phyloP scores from a whole-genome alignment of 2,113 vertebrate species.

The Garra rufa region DNA sequence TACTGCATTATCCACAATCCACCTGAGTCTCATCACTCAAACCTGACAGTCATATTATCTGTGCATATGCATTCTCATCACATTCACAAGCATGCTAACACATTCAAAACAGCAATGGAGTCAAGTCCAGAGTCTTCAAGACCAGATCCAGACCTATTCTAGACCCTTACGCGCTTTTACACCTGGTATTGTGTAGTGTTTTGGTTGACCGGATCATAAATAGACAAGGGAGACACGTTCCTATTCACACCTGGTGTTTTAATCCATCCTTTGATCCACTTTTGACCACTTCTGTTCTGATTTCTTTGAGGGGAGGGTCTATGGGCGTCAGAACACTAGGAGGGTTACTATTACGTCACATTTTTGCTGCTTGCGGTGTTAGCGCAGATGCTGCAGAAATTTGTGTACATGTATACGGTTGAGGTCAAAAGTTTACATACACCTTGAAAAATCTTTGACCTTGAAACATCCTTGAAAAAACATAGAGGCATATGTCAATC shows the following conservation, averaged over 20 bases:
- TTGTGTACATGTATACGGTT: background rate
- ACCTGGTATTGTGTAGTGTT: background rate
- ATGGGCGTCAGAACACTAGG: too few species aligned
- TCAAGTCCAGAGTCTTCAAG: background rate
- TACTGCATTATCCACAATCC: background rate
- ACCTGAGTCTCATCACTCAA: conserved; percentile 16
- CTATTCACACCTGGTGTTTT: background rate
- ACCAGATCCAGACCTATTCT: background rate
- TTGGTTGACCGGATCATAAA: background rate
- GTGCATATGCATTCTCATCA: background rate
- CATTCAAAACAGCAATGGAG: background rate
- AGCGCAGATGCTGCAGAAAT: background rate
- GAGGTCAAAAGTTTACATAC: too few species aligned
- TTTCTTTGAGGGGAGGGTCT: too few species aligned
- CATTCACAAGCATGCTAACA: background rate
- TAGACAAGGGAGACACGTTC: background rate
- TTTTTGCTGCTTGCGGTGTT: background rate
- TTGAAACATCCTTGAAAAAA: too few species aligned
- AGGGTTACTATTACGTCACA: background rate
- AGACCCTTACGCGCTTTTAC: background rate
- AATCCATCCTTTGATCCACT: too few species aligned
- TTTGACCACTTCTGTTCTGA: too few species aligned
- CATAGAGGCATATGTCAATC: too few species aligned
- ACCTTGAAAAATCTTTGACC: too few species aligned
- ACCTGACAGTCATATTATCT: conserved; percentile 16